Evolutionary conservation across 2,113 vertebrate species (phyloP).

Genomic region (Isichthys henryi): DNA sequence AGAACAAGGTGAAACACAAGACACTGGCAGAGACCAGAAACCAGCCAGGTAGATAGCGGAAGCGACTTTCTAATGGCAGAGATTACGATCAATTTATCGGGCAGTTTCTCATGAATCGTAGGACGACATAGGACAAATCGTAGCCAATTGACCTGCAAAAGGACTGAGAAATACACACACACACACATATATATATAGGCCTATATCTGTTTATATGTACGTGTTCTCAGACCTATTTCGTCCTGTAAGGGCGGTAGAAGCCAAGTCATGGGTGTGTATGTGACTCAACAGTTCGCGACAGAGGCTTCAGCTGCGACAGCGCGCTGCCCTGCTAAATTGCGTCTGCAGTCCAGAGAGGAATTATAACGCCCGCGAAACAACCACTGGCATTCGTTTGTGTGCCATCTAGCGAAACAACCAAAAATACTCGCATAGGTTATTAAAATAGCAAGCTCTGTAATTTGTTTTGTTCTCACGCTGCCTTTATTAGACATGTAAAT

Average conservation of each 20-base stretch:
- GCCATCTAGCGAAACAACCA: conserved; percentile 28
- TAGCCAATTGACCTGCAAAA: too few species aligned
- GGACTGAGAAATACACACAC: too few species aligned
- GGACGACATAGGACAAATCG: too few species aligned
- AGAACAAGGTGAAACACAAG: too few species aligned
- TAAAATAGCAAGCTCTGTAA: conserved; percentile 42
- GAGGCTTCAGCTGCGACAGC: not conserved
- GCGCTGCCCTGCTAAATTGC: conserved; percentile 19
- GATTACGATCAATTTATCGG: not conserved
- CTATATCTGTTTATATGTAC: too few species aligned
- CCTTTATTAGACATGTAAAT: conserved; percentile 55
- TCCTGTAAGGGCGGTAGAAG: not conserved
- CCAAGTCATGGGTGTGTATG: not conserved
- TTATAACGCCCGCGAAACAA: conserved; percentile 38
- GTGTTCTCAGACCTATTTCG: not conserved
- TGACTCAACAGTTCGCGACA: not conserved
- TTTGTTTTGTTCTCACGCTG: conserved; percentile 29
- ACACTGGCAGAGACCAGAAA: not conserved
- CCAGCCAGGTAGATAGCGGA: not conserved
- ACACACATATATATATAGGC: too few species aligned
- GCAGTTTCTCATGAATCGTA: not conserved
- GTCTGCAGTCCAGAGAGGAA: conserved; percentile 32
- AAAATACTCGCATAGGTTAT: conserved; percentile 54
- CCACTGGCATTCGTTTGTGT: conserved; percentile 49
- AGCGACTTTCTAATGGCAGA: not conserved